Percentiles rank a stretch among this genome's conserved stretches.
Conservation (phyloP, 2,888 invertebrate genomes). For the Trachelus tabidus region DNA sequence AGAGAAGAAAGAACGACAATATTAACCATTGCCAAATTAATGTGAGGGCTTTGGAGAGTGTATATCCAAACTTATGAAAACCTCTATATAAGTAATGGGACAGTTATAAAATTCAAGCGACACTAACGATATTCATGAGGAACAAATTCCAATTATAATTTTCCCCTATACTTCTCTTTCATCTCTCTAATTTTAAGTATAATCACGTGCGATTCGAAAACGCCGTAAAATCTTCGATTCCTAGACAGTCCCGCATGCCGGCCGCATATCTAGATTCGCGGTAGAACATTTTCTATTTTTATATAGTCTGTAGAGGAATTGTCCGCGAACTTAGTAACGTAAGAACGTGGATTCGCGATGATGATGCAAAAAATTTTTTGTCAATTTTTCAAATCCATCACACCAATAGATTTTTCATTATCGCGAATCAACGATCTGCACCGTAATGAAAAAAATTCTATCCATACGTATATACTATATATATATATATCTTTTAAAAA, state of each 20-base stretch:
- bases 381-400: neutral
- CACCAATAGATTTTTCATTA: neutral
- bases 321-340: neutral
- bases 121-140: neutral
- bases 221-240: neutral
- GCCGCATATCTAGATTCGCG: neutral
- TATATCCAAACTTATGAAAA: neutral
- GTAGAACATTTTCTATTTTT: constrained; percentile 58
- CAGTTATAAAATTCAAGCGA: neutral
- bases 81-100: neutral
- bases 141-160: neutral
- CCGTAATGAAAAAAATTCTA: neutral
- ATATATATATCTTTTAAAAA: constrained; percentile 2
- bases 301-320: constrained; percentile 58
- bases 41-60: constrained; percentile 1
- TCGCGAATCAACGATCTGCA: neutral
- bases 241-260: neutral
- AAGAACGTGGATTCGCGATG: neutral
- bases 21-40: constrained; percentile 50
- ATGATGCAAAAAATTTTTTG: neutral
- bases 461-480: neutral
- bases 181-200: neutral
- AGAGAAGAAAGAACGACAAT: constrained; percentile 47
- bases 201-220: neutral
- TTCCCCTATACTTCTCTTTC: neutral